Base-by-base conservation (phyloP, 1,140 invertebrate genomes). In the Nephila pilipes region DNA sequence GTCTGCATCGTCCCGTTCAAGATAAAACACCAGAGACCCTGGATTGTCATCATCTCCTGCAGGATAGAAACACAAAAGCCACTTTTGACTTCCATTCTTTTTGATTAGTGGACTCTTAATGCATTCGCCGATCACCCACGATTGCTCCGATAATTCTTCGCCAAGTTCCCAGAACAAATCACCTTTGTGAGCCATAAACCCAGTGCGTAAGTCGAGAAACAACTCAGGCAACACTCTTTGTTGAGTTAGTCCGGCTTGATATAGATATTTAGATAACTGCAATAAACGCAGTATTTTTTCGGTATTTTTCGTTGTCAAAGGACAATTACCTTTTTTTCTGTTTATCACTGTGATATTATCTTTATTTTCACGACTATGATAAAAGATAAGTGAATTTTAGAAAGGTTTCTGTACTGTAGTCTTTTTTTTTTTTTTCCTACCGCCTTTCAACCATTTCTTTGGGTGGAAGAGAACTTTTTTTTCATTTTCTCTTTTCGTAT, bases 121-220 rank as follows among this genome's bases (percentile, higher is more conserved):
- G 20, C 10, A 90, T 46, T 90, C 65, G 5, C 88, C 88, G 5
- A 22, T 57, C 18, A 1, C 0, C 88, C 65, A 80, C 1, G 88
- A 58, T 57, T 80, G 38, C n/a, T 90, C 36, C 32, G 25, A 29
- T 25, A 90, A 58, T 20, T 57, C 29, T 55, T 36, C 63, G 12
- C 88, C 46, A 22, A 90, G 6, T 22, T 90, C 88, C 88, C 88
- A 90, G 46, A 36, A 57, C 18, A 90, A 4, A 22, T 55, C 54
- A 16, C 46, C 29, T 32, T 32, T 29, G 69, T 18, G 6, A 29
- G 69, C 69, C 69, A 75, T 75, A 36, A 20, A 3, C 18, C 8
- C 29, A 32, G 8, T 18, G 58, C 5, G 18, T 18, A 75, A 36
- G 29, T 75, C 69, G 3, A 16, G 12, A 75, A 75, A 36, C 6